Evolutionary conservation across 2,113 vertebrate genomes (phyloP).

Genomic region (Scalopus aquaticus): DNA sequence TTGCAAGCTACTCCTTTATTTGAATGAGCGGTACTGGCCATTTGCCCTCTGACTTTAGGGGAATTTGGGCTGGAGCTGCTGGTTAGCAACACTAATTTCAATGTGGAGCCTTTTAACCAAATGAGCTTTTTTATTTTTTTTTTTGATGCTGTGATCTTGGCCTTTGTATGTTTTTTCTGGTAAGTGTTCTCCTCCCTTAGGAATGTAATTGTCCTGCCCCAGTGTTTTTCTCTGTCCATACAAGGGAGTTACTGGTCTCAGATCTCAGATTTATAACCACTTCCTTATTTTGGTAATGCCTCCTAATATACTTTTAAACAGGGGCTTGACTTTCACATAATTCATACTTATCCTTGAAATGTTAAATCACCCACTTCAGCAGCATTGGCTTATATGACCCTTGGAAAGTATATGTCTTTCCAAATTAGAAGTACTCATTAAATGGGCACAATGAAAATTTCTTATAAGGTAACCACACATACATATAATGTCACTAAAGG

Average conservation of each 20-base stretch:
- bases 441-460: slow-evolving; percentile 3
- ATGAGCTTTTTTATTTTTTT: background rate
- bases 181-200: slow-evolving; percentile 50
- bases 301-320: slow-evolving; percentile 66
- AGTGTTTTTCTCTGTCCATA: slow-evolving; percentile 70
- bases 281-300: slow-evolving; percentile 59
- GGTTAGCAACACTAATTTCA: background rate
- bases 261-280: slow-evolving; percentile 78
- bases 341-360: slow-evolving; percentile 73
- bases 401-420: slow-evolving; percentile 36
- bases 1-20: background rate
- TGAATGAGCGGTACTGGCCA: background rate
- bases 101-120: slow-evolving; percentile 2
- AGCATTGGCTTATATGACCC: background rate
- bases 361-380: slow-evolving; percentile 55
- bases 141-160: slow-evolving; percentile 25
- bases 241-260: slow-evolving; percentile 75
- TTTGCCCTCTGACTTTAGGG: background rate
- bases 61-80: slow-evolving; percentile 1
- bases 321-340: slow-evolving; percentile 73
- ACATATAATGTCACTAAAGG: slow-evolving; percentile 45
- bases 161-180: background rate
- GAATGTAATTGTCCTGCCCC: slow-evolving; percentile 77
- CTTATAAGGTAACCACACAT: background rate
- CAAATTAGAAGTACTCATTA: slow-evolving; percentile 51